Evolutionary conservation across 2,888 invertebrate genomes (phyloP).

Genomic region (Ernsta delagoae): DNA sequence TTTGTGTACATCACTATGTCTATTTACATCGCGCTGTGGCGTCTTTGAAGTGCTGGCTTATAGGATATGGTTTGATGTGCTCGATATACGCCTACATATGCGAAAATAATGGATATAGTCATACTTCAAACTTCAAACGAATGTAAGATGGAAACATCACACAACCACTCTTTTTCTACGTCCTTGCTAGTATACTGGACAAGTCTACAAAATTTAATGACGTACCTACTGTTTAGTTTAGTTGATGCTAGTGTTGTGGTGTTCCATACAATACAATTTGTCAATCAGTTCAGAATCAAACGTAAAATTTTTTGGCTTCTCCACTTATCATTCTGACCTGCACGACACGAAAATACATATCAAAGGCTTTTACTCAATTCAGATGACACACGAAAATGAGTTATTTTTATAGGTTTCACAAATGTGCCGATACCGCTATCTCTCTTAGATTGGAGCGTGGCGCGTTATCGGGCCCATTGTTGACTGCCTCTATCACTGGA

Average conservation of each 20-base stretch:
- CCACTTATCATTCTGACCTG: too few species aligned
- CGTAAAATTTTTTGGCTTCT: background rate
- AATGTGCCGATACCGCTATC: constrained; percentile 26
- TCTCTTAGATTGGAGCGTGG: constrained; percentile 45
- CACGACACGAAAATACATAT: background rate
- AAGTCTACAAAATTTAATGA: too few species aligned
- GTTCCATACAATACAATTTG: too few species aligned
- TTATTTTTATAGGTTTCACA: too few species aligned
- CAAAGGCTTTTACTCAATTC: background rate
- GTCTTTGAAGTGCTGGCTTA: constrained; percentile 17
- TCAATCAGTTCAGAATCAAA: too few species aligned
- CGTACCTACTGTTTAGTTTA: too few species aligned
- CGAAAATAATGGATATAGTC: too few species aligned
- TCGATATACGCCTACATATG: background rate
- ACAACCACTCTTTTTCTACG: too few species aligned
- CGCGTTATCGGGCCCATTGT: constrained; percentile 77
- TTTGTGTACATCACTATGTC: constrained; percentile 10
- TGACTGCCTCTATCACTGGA: constrained; percentile 83
- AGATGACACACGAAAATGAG: background rate
- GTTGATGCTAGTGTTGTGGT: too few species aligned
- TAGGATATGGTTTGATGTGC: background rate
- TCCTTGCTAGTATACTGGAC: too few species aligned
- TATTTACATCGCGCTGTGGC: constrained; percentile 17
- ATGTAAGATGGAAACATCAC: too few species aligned
- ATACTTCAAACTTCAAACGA: too few species aligned